Conservation (phyloP, 2,888 invertebrate genomes). For the Eupithecia abbreviata region DNA sequence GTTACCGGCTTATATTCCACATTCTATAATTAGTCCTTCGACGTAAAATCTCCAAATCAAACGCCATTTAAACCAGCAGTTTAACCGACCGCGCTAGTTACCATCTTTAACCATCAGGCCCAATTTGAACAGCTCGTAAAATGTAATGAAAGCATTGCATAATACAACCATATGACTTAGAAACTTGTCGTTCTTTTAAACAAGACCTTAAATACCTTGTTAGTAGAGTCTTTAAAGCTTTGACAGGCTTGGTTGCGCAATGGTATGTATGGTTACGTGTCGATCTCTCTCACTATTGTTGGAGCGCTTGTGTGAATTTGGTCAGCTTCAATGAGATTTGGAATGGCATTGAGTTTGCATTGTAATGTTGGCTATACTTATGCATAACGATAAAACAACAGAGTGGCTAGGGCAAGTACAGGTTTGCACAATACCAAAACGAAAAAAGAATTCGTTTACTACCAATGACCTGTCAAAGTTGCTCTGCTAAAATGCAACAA, state of each 20-base stretch:
- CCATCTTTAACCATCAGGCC: conserved; percentile 41
- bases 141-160: conserved; percentile 46
- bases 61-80: conserved; percentile 29
- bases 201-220: conserved; percentile 21
- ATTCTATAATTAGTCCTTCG: neutral
- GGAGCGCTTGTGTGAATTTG: conserved; percentile 41
- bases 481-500: neutral
- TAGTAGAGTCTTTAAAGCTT: conserved; percentile 29
- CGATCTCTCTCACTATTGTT: conserved; percentile 38
- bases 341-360: conserved; percentile 8
- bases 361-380: neutral
- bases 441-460: neutral
- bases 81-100: conserved; percentile 36
- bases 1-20: neutral
- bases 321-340: conserved; percentile 32
- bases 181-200: conserved; percentile 28
- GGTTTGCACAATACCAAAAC: neutral
- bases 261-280: conserved; percentile 27
- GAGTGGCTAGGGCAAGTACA: neutral
- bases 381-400: neutral
- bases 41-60: conserved; percentile 12
- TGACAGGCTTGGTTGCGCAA: conserved; percentile 21
- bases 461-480: neutral
- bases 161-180: conserved; percentile 39
- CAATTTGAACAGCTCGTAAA: conserved; percentile 45